Conservation (phyloP, 2,888 invertebrate species). For the Caenorhabditis sp. region DNA sequence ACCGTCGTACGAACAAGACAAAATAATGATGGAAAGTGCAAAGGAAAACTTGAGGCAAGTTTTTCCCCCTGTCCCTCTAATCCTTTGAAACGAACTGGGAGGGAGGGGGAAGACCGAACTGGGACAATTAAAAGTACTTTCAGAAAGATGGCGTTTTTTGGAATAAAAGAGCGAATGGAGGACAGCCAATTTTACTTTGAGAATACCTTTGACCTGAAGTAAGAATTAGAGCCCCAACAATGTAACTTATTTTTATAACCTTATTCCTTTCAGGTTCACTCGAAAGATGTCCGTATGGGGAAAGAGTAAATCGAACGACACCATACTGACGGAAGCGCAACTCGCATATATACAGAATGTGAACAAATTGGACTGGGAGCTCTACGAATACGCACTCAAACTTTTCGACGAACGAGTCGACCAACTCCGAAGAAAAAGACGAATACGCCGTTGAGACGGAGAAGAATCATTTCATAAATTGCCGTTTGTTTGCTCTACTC, state of each 20-base stretch:
- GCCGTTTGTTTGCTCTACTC: slow-evolving; percentile 46
- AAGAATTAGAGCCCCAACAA: slow-evolving; percentile 19
- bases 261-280: slow-evolving; percentile 82
- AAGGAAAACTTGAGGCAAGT: slow-evolving; percentile 82
- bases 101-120: neutral
- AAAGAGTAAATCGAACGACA: slow-evolving; percentile 87
- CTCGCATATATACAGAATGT: slow-evolving; percentile 83
- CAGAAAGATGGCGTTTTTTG: slow-evolving; percentile 92
- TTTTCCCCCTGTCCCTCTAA: neutral
- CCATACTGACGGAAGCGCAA: slow-evolving; percentile 86
- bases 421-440: slow-evolving; percentile 11
- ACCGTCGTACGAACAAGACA: slow-evolving; percentile 56
- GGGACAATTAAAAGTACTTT: slow-evolving; percentile 16
- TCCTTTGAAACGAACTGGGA: neutral
- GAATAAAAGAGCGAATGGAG: slow-evolving; percentile 94
- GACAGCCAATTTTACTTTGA: slow-evolving; percentile 85
- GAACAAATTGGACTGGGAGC: slow-evolving; percentile 91
- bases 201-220: slow-evolving; percentile 89
- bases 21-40: slow-evolving; percentile 92
- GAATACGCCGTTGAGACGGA: slow-evolving; percentile 31
- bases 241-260: too few relatives aligned
- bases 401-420: slow-evolving; percentile 86
- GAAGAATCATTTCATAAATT: slow-evolving; percentile 41
- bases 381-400: slow-evolving; percentile 93
- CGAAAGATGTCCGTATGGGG: slow-evolving; percentile 73